Percentiles rank a stretch among this genome's conserved stretches.
phyloP scores from a whole-genome alignment of 2,888 invertebrate genomes.

The Proisotoma minuta region DNA sequence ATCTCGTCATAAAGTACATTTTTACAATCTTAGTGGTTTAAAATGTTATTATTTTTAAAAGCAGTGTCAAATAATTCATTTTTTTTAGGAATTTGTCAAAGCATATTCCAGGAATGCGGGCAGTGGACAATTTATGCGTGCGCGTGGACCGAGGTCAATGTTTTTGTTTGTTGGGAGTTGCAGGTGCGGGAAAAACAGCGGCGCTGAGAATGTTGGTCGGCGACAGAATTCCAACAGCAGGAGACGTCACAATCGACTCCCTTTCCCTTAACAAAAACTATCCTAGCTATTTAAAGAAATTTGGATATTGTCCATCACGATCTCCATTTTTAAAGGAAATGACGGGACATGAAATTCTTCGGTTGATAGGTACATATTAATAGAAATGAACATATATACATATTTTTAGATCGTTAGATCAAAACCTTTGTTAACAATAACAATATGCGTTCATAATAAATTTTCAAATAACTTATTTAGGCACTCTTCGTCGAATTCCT shows the following conservation, averaged over 20 bases:
- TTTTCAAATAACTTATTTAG: too few relatives aligned
- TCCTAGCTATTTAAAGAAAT: constrained; percentile 18
- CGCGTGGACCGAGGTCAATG: constrained; percentile 23
- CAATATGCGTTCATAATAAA: too few relatives aligned
- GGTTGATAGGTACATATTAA: constrained; percentile 66
- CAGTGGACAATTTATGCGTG: constrained; percentile 21
- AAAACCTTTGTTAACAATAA: too few relatives aligned
- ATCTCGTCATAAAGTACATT: constrained; percentile 16
- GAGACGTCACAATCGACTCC: constrained; percentile 16
- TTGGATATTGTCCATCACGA: constrained; percentile 88
- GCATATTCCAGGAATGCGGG: constrained; percentile 8
- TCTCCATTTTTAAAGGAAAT: constrained; percentile 72
- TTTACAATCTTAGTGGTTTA: neutral
- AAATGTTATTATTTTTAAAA: neutral
- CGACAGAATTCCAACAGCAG: constrained; percentile 9
- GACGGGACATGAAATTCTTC: constrained; percentile 69
- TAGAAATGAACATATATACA: too few relatives aligned
- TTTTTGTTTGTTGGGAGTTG: constrained; percentile 25
- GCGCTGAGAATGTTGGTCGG: constrained; percentile 16
- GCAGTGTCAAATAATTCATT: neutral
- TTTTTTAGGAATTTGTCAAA: constrained; percentile 22
- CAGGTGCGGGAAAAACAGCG: constrained; percentile 15
- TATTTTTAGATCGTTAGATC: too few relatives aligned
- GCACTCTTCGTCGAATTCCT: constrained; percentile 65
- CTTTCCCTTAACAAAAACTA: constrained; percentile 15